Conservation (phyloP, 2,113 vertebrate species). For the Myotis lucifugus region DNA sequence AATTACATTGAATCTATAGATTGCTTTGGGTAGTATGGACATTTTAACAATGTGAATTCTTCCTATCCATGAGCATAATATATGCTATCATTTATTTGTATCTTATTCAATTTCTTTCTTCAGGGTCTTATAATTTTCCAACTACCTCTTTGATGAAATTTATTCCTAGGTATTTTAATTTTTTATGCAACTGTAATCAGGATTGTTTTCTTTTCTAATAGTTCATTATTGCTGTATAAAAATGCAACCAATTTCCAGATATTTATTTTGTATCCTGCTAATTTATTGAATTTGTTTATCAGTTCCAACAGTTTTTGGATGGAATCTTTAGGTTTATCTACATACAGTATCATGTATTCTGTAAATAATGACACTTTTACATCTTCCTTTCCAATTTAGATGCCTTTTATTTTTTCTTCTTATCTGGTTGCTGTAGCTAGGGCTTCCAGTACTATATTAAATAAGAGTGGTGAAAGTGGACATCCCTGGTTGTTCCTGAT, state of each 20-base stretch:
- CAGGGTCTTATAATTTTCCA: not conserved
- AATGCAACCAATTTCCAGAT: not conserved
- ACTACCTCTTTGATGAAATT: not conserved
- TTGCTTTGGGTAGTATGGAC: not conserved
- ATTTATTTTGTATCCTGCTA: not conserved
- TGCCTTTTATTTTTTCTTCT: not conserved
- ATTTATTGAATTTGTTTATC: not conserved
- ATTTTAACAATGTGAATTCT: not conserved
- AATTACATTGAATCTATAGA: not conserved
- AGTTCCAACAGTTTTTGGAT: not conserved
- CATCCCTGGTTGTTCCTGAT: not conserved
- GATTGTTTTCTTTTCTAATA: not conserved
- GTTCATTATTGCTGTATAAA: not conserved
- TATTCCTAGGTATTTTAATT: not conserved
- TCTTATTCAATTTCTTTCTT: not conserved
- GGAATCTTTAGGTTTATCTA: not conserved
- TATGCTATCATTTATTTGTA: not conserved
- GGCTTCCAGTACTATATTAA: not conserved
- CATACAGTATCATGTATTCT: not conserved
- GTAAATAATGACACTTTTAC: not conserved
- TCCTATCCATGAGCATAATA: not conserved
- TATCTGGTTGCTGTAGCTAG: not conserved
- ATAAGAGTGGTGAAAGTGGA: not conserved
- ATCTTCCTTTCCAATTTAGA: not conserved
- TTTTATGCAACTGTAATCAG: not conserved